Conservation (phyloP, 1,140 invertebrate species). For the Rhopalosiphum maidis region DNA sequence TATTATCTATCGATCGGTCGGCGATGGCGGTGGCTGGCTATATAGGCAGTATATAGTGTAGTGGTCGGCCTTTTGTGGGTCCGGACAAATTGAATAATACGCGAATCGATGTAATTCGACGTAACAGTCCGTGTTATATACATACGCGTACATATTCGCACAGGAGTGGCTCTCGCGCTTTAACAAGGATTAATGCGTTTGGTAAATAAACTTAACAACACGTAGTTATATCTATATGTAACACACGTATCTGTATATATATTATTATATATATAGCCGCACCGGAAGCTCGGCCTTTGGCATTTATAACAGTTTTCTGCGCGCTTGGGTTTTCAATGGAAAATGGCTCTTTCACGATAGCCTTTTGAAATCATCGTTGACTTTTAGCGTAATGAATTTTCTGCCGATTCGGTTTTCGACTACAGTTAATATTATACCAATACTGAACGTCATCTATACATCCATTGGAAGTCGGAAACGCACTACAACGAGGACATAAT, state of each 20-base stretch:
- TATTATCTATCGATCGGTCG: not conserved
- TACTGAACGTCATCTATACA: not conserved
- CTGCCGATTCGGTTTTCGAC: not conserved
- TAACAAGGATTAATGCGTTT: conserved; percentile 55
- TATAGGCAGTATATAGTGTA: not conserved
- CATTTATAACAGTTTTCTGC: not conserved
- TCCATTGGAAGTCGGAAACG: not conserved
- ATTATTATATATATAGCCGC: not conserved
- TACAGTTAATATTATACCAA: not conserved
- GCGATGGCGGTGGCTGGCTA: not conserved
- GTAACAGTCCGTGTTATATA: conserved; percentile 5
- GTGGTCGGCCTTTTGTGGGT: not conserved
- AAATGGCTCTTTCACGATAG: conserved; percentile 17
- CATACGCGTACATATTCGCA: too few relatives aligned
- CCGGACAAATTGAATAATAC: conserved; percentile 30
- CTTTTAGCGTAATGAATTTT: conserved; percentile 47
- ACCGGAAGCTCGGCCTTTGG: not conserved
- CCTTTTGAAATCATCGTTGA: conserved; percentile 35
- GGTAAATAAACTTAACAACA: conserved; percentile 34
- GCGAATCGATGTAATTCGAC: conserved; percentile 27
- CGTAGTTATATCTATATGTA: not conserved
- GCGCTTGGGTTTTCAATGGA: conserved; percentile 24
- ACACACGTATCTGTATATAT: not conserved
- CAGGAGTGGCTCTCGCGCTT: conserved; percentile 13
- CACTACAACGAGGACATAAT: not conserved